Evolutionary conservation across 2,113 vertebrate species (phyloP), one percentile per base, ranked within the genome.

Genomic region (Pteruthius melanotis): DNA sequence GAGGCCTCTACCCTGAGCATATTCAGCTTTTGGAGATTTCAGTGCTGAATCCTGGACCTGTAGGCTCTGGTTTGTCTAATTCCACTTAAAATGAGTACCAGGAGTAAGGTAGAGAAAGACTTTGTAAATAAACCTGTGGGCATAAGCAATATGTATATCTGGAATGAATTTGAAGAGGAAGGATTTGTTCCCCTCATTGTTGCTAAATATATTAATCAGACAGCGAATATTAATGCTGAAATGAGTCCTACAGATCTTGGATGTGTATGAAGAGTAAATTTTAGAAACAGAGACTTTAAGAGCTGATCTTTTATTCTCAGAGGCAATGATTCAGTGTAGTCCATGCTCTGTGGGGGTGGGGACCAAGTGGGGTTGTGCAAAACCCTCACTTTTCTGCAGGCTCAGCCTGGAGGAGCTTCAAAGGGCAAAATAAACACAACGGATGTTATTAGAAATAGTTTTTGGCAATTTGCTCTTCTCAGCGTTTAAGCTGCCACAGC

Each of bases 321-420:
- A 65, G 47, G 14, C 87, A 92, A 3, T 64, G 49, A 2, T 30
- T 22, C 37, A 30, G 16, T 30, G 2, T 5, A 42, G 64, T 37
- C 50, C 28, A 1, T 45, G 33, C 47, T 74, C 30, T n/a, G 26
- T 24, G 37, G 59, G 54, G 42, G 27, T 64, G 64, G 59, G 78
- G 53, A 44, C 78, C 53, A n/a, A 76, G 49, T 30, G 64, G 49
- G 8, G 15, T 28, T 83, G 84, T 82, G 69, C 47, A 86, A 42
- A 85, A 15, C 76, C 47, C 61, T 23, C 3, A 1, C 40, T 74
- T 89, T 90, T 53, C 45, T 87, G 92, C 77, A 83, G 31, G 37
- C 75, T 92, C 91, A 91, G 81, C 81, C 66, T 93, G 65, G 70
- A 96, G 91, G 77, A 85, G 70, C 90, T 90, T 96, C 63, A 91